Base-by-base conservation (phyloP, 2,888 invertebrate species). In the Dryadula phaetusa region DNA sequence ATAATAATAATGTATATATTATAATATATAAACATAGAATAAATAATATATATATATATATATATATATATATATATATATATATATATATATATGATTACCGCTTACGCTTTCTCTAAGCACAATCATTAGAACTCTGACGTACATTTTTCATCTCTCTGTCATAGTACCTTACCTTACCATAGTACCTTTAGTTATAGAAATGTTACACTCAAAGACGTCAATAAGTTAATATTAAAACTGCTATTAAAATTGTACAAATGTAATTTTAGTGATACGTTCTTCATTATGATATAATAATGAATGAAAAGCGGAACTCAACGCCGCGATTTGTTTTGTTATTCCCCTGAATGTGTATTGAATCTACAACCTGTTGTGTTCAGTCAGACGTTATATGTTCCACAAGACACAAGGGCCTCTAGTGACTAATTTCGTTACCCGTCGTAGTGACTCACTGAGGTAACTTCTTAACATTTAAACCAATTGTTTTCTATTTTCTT, bases 151-250 rank as follows among this genome's bases (percentile, higher is more conserved):
- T 82, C 73, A 76, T 80, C 73, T 71, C 80, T 81, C 77, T 82
- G 83, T 84, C 84, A 85, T 85, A 85, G 84, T 84, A 83, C 82
- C 77, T 75, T 82, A 40, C 22, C 18, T n/a, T 22, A 82, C 83
- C 82, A 83, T 80, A 82, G 81, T 81, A 81, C 79, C 75, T 75
- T 76, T 73, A 66, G 75, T 73, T 73, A 75, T 64, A 78, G 79
- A 67, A 79, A 79, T 81, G 78, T 80, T 78, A 79, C 79, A n/a
- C n/a, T 52, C 28, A 52, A 16, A 28, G n/a, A 52, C 49, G 16
- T 52, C 28, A 28, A 52, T 52, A 14, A 14, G 22, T n/a, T 40
- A n/a, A n/a, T n/a, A n/a, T n/a, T n/a, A n/a, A n/a, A 56, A 56
- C 12, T 25, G 3, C 0, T n/a, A 22, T 40, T 22, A 25, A 22